Evolutionary conservation across 2,797 vertebrate genomes (phyloP).

Genomic region (Scleropages formosus): DNA sequence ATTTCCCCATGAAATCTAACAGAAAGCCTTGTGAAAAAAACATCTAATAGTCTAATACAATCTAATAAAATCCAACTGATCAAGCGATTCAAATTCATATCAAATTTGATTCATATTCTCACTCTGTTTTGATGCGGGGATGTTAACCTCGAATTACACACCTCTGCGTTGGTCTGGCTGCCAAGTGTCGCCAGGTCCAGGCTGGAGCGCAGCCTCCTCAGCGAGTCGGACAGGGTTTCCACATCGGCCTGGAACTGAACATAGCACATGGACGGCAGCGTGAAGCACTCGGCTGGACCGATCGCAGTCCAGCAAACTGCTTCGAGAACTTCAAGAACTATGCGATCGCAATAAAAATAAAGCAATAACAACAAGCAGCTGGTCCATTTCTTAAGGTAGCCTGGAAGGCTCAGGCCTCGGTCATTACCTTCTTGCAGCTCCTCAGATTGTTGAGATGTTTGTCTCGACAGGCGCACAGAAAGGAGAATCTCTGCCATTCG

Average conservation of each 20-base stretch:
- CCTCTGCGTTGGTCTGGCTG: conserved; percentile 70
- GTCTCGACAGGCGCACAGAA: conserved; percentile 87
- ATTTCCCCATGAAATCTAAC: no score
- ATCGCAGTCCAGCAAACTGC: no score
- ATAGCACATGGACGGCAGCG: neutral
- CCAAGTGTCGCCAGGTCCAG: conserved; percentile 71
- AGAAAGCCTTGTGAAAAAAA: no score
- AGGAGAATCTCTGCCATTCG: conserved; percentile 88
- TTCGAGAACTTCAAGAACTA: no score
- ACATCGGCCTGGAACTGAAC: conserved; percentile 86
- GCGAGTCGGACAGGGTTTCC: conserved; percentile 69
- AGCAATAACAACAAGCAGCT: no score
- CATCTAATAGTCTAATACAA: no score
- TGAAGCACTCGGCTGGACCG: neutral
- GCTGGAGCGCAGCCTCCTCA: conserved; percentile 72
- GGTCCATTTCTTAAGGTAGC: no score
- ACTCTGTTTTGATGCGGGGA: no score
- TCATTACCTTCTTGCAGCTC: conserved; percentile 82
- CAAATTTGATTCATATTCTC: no score
- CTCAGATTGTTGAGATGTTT: conserved; percentile 81
- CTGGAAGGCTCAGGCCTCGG: no score
- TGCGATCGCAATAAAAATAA: neutral
- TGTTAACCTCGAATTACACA: no score
- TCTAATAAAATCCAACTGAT: neutral
- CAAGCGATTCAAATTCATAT: no score